Conservation (phyloP, 2,113 vertebrate genomes). For the Osmerus mordax region DNA sequence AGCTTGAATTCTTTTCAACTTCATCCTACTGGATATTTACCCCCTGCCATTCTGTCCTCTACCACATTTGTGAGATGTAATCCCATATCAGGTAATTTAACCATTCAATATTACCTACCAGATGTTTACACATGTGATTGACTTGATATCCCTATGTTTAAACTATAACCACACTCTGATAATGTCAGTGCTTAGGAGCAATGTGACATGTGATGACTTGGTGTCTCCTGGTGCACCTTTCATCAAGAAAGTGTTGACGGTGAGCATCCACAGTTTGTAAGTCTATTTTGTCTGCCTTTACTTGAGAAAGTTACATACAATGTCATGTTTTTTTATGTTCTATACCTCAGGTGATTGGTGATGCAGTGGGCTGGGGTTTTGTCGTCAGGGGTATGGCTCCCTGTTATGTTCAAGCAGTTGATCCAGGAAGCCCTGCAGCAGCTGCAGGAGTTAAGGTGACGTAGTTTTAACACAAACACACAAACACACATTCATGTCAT, state of each 20-base stretch:
- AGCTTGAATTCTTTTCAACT: conserved; percentile 69
- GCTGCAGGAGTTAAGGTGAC: conserved; percentile 84
- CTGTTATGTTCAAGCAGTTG: conserved; percentile 85
- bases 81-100: conserved; percentile 80
- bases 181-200: conserved; percentile 1
- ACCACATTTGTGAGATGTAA: conserved; percentile 69
- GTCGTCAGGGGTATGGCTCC: conserved; percentile 81
- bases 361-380: conserved; percentile 85
- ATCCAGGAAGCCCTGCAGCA: conserved; percentile 84
- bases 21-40: conserved; percentile 55
- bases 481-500: background rate
- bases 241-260: background rate
- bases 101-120: background rate
- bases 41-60: conserved; percentile 44
- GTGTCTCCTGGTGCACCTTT: background rate
- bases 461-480: background rate
- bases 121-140: background rate
- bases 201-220: conserved; percentile 9
- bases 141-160: background rate
- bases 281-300: background rate
- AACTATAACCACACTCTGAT: background rate
- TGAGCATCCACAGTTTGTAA: background rate
- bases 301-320: background rate
- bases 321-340: background rate
- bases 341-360: conserved; percentile 77